phyloP scores from a whole-genome alignment of 2,888 invertebrate species.

The Pegoplata infirma region DNA sequence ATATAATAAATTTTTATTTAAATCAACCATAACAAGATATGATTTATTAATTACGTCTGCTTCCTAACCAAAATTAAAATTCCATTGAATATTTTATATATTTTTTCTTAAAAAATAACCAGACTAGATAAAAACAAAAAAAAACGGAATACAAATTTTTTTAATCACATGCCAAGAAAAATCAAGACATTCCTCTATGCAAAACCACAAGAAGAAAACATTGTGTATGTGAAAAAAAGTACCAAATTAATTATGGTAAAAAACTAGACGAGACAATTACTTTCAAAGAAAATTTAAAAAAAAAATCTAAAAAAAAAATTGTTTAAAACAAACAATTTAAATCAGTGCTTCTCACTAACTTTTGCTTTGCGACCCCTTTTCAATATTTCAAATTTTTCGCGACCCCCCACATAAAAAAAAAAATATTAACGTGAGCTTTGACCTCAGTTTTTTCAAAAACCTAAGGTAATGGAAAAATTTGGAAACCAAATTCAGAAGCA shows the following conservation, averaged over 20 bases:
- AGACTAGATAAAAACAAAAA: background rate
- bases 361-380: too few relatives aligned
- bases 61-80: background rate
- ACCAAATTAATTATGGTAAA: slow-evolving; percentile 15
- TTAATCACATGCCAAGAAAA: slow-evolving; percentile 45
- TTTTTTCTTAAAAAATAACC: background rate
- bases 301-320: slow-evolving; percentile 7
- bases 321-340: slow-evolving; percentile 1
- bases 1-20: background rate
- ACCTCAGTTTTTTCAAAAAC: too few relatives aligned
- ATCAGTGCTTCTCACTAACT: too few relatives aligned
- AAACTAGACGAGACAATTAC: slow-evolving; percentile 30
- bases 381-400: too few relatives aligned
- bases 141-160: background rate
- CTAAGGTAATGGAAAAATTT: too few relatives aligned
- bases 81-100: background rate
- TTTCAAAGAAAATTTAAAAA: slow-evolving; percentile 22
- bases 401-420: too few relatives aligned
- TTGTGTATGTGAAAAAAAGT: slow-evolving; percentile 16
- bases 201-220: slow-evolving; percentile 6
- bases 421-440: too few relatives aligned
- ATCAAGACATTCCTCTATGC: slow-evolving; percentile 35
- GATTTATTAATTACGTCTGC: slow-evolving; percentile 3
- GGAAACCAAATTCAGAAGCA: too few relatives aligned
- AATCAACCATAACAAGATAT: slow-evolving; percentile 5